Percentiles rank a stretch among this genome's conserved stretches.
Conservation (phyloP, 92 coral and sea anemone genomes). For the Zoanthus gigantus region DNA sequence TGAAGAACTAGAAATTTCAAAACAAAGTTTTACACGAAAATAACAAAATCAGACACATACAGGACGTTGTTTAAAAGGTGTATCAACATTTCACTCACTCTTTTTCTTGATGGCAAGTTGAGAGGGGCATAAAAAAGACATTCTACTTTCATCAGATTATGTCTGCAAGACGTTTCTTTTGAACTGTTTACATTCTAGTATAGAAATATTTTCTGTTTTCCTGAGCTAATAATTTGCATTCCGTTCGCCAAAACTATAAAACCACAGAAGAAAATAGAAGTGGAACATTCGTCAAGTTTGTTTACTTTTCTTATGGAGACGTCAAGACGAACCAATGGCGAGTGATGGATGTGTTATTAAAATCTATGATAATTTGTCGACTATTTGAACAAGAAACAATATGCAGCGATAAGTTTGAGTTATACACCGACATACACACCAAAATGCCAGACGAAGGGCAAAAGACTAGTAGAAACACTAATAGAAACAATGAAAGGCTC, state of each 20-base stretch:
- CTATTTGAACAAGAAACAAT: conserved; percentile 74
- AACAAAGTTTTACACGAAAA: conserved; percentile 18
- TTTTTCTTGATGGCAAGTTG: conserved; percentile 79
- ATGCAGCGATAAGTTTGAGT: not conserved
- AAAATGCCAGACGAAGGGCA: no score
- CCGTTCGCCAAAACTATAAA: conserved; percentile 8
- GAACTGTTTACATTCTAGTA: not conserved
- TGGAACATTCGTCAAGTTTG: conserved; percentile 21
- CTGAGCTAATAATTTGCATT: conserved; percentile 27
- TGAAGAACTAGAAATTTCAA: conserved; percentile 57
- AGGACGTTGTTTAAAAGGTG: not conserved
- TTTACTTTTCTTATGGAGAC: conserved; percentile 61
- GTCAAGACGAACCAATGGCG: conserved; percentile 68
- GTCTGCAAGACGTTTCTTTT: not conserved
- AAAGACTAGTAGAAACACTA: no score
- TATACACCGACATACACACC: no score
- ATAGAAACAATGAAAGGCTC: no score
- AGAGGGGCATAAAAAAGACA: conserved; percentile 87
- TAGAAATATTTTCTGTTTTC: not conserved
- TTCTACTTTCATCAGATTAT: not conserved
- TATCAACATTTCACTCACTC: conserved; percentile 52
- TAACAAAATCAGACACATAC: not conserved
- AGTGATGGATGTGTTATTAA: conserved; percentile 43
- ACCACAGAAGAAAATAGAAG: not conserved
- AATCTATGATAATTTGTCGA: conserved; percentile 42